These are phyloP conservation scores for Mimumesa dahlbomi DNA, from an alignment of 2,888 invertebrate species.

Conservation along the genomic window DNA sequence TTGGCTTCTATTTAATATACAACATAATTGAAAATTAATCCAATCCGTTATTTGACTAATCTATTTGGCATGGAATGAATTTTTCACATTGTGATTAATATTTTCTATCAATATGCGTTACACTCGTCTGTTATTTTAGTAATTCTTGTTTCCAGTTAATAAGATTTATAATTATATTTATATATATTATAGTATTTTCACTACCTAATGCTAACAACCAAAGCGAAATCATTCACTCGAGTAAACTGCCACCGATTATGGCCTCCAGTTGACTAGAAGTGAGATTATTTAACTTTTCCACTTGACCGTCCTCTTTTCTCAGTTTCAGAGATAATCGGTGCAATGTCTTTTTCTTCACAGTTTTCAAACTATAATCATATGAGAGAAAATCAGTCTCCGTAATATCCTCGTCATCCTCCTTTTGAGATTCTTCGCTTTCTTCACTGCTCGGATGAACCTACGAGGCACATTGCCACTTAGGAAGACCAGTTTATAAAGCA, in stretches of 20 bases:
- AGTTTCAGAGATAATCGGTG: conserved; percentile 56
- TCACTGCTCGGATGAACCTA: conserved; percentile 75
- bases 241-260: conserved; percentile 67
- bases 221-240: conserved; percentile 40
- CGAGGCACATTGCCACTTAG: conserved; percentile 61
- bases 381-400: conserved; percentile 31
- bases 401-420: conserved; percentile 63
- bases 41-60: conserved; percentile 26
- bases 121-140: conserved; percentile 11
- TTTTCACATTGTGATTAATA: conserved; percentile 19
- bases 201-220: conserved; percentile 10
- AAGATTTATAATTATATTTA: conserved; percentile 9
- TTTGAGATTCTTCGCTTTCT: conserved; percentile 73
- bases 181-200: conserved; percentile 15
- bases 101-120: conserved; percentile 6
- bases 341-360: conserved; percentile 48
- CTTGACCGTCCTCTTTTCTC: conserved; percentile 55
- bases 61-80: conserved; percentile 41
- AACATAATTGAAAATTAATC: conserved; percentile 14
- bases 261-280: conserved; percentile 72
- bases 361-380: conserved; percentile 41
- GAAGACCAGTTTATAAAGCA: conserved; percentile 13
- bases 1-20: conserved; percentile 13
- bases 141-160: conserved; percentile 15
- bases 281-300: conserved; percentile 59